Evolutionary conservation across 2,113 vertebrate genomes (phyloP).

Genomic region (Apaloderma vittatum): DNA sequence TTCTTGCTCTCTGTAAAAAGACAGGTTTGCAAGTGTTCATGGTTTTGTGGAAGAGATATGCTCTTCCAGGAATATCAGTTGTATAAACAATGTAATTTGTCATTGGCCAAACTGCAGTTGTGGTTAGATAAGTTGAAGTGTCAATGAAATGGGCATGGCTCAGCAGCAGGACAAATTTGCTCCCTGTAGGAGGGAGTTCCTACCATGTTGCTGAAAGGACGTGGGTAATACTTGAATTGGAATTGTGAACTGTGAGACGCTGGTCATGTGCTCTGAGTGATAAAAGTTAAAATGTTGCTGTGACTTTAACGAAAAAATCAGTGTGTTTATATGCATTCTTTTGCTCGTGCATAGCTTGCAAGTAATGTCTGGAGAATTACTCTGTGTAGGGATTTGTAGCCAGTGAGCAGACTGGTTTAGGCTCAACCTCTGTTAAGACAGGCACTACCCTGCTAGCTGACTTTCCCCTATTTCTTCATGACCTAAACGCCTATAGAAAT

Average conservation of each 20-base stretch:
- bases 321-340: background rate
- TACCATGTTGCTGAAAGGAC: background rate
- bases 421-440: background rate
- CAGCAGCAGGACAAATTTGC: background rate
- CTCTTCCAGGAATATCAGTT: background rate
- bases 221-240: background rate
- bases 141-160: background rate
- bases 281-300: background rate
- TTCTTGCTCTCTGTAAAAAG: constrained; percentile 15
- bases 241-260: background rate
- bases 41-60: constrained; percentile 8
- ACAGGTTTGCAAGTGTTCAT: background rate
- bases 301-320: background rate
- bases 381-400: background rate
- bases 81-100: background rate
- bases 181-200: background rate
- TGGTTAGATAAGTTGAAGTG: background rate
- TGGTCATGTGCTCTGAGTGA: background rate
- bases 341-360: background rate
- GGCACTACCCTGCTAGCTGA: background rate
- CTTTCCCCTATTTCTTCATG: background rate
- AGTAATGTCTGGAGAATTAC: background rate
- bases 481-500: background rate
- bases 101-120: background rate
- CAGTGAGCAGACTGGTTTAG: background rate